Base-by-base conservation (phyloP, 2,113 vertebrate species). In the Neogale vison region DNA sequence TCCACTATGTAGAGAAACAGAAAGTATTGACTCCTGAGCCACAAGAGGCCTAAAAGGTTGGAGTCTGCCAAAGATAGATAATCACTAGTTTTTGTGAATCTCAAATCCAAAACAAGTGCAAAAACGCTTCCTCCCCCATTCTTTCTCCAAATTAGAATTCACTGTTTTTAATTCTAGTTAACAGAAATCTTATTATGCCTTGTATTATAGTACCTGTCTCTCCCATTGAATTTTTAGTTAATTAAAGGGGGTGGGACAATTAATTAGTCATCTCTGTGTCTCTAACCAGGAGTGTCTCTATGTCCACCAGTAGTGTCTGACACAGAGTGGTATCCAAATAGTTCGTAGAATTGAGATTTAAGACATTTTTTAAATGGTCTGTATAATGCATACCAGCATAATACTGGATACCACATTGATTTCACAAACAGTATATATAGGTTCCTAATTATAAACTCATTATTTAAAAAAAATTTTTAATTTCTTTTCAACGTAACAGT, bases 71-170 rank as follows among this genome's bases (percentile, higher is more conserved):
- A 77, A 7, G n/a, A 39, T 47, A 67, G n/a, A 83, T 55, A 81
- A 80, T 39, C 74, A 29, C 42, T 72, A 57, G 26, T 52, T 92
- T 77, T 26, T 79, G 50, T 36, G 36, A 39, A 90, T 67, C 36
- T 90, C 36, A 77, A 47, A 85, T 93, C 21, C 83, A 92, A 26
- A 50, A 10, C 29, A 24, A 63, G n/a, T n/a, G n/a, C n/a, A 91
- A 72, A 95, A 85, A 79, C 39, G 67, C 36, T 18, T 84, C 83
- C 26, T 81, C 12, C 34, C 50, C 10, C 74, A 5, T 92, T 67
- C 14, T 88, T 94, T 94, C 15, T 96, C 31, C n/a, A 36, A 39
- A 57, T 92, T 76, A 95, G 21, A 94, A 96, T 82, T 89, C 0
- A 87, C 39, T 9, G 23, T 24, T 79, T 88, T 84, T 89, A 89